Conservation (phyloP, 2,797 vertebrate genomes). For the Lepus townsendii region DNA sequence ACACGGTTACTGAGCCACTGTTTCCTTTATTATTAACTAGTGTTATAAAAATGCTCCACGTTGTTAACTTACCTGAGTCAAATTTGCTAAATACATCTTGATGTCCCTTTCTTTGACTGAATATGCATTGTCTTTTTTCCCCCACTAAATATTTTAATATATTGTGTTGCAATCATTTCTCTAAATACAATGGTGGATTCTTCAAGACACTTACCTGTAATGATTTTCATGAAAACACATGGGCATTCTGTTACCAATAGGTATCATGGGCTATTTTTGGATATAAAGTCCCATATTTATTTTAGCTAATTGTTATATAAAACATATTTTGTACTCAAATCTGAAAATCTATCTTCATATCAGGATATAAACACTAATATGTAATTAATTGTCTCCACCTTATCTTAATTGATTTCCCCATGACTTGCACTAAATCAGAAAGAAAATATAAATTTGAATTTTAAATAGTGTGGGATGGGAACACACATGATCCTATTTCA, state of each 20-base stretch:
- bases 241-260: background rate
- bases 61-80: background rate
- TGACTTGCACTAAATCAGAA: background rate
- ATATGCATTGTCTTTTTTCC: background rate
- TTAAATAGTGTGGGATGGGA: conserved; percentile 42
- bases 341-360: background rate
- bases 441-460: conserved; percentile 38
- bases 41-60: conserved; percentile 15
- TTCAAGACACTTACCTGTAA: conserved; percentile 1
- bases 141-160: background rate
- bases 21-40: background rate
- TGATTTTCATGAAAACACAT: conserved; percentile 37
- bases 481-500: background rate
- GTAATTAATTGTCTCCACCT: conserved; percentile 44
- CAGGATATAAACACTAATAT: background rate
- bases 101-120: background rate
- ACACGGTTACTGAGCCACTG: background rate
- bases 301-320: conserved; percentile 42
- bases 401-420: conserved; percentile 15
- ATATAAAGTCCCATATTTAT: background rate
- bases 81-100: background rate
- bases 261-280: conserved; percentile 26
- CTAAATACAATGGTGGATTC: background rate
- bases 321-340: conserved; percentile 12
- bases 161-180: background rate